These are phyloP conservation scores for Proisotoma minuta DNA, from an alignment of 2,888 invertebrate species.

Conservation along the genomic window DNA sequence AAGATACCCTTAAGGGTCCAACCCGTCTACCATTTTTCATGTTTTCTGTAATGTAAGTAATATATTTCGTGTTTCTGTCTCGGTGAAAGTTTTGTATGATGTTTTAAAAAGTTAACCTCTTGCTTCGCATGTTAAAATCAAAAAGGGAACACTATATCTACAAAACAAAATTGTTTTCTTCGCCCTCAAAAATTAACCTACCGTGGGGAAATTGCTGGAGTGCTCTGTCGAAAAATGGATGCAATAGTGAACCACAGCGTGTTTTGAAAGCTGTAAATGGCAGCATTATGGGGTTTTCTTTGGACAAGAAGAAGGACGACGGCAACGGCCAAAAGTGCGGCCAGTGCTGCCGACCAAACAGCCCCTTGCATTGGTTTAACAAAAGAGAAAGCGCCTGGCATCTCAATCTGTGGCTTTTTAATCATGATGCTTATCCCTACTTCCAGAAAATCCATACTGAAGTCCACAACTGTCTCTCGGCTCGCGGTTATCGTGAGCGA, in stretches of 20 bases:
- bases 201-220: constrained; percentile 45
- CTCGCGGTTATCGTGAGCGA: constrained; percentile 87
- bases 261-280: constrained; percentile 36
- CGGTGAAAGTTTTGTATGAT: no score
- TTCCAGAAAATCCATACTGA: constrained; percentile 93
- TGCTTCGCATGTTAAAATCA: constrained; percentile 24
- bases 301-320: constrained; percentile 44
- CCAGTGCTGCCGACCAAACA: constrained; percentile 43
- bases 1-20: neutral
- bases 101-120: constrained; percentile 32
- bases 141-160: neutral
- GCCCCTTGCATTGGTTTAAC: constrained; percentile 43
- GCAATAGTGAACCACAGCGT: constrained; percentile 47
- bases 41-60: no score
- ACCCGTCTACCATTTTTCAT: neutral
- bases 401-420: constrained; percentile 60
- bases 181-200: constrained; percentile 27
- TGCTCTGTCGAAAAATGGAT: constrained; percentile 46
- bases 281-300: constrained; percentile 33
- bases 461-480: constrained; percentile 89
- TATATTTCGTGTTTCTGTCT: no score
- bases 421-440: constrained; percentile 93
- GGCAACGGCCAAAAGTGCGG: constrained; percentile 44
- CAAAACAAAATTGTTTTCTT: neutral
- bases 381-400: constrained; percentile 72